Percentiles rank a stretch among this genome's conserved stretches.
These are phyloP conservation scores for Chlorodrepanis virens DNA, from an alignment of 2,113 vertebrate genomes.

Conservation along the genomic window DNA sequence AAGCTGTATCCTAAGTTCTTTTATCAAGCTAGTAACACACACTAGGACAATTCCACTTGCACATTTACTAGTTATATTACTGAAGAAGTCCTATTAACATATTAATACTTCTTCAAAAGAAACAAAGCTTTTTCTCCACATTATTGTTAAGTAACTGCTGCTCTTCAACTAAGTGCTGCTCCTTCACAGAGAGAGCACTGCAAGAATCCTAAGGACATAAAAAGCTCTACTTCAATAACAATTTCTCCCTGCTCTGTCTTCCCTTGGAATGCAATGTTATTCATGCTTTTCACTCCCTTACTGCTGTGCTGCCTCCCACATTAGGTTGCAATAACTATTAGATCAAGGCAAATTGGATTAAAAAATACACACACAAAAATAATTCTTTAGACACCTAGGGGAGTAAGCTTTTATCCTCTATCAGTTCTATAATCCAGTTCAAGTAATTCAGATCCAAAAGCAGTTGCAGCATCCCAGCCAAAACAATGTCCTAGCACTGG, in stretches of 20 bases:
- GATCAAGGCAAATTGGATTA: background rate
- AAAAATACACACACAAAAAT: background rate
- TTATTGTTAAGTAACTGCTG: background rate
- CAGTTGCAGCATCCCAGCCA: background rate
- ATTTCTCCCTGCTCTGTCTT: background rate
- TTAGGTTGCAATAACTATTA: background rate
- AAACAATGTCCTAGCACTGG: background rate
- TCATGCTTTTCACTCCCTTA: background rate
- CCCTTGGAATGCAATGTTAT: background rate
- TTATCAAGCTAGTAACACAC: background rate
- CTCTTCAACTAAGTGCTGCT: background rate
- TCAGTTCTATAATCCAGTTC: background rate
- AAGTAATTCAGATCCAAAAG: background rate
- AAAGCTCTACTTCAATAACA: background rate
- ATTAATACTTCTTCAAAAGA: background rate
- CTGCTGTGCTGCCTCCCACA: background rate
- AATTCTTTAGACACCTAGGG: accelerated
- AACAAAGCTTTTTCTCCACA: background rate
- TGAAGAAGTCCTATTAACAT: background rate
- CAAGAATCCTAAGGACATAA: background rate
- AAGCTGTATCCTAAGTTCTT: background rate
- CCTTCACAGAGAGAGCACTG: background rate
- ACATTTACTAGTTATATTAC: background rate
- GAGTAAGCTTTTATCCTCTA: background rate
- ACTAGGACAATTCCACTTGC: background rate